Conservation (phyloP, 2,797 vertebrate species). For the Platyrinchus mystaceus region DNA sequence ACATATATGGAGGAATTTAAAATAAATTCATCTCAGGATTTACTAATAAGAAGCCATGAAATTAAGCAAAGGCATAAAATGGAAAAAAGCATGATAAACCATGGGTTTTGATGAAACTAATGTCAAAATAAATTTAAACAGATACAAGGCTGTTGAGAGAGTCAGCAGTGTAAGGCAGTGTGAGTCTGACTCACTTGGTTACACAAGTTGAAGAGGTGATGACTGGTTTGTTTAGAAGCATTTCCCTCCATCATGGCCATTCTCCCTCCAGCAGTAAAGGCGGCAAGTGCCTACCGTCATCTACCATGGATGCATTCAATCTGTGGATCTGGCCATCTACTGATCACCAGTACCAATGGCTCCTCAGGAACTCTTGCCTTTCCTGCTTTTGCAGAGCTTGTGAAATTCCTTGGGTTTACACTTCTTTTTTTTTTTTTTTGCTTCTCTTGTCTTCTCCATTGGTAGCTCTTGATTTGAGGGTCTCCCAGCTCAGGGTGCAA, state of each 20-base stretch:
- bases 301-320: no score
- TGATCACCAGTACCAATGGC: accelerated
- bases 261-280: neutral
- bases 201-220: neutral
- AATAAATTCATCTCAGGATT: neutral
- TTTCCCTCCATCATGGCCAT: neutral
- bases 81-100: neutral
- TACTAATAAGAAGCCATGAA: neutral
- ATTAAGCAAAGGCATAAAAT: neutral
- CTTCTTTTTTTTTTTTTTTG: neutral
- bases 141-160: neutral
- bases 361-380: neutral
- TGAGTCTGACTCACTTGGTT: neutral
- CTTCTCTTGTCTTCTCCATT: neutral
- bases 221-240: neutral
- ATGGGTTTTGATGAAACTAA: neutral
- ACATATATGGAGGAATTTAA: neutral
- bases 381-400: neutral
- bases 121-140: neutral
- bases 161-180: neutral
- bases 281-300: neutral
- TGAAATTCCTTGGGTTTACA: neutral
- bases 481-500: neutral
- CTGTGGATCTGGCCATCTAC: neutral
- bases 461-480: neutral